A percentile compares a stretch with the other conserved stretches of the same genome.
phyloP scores from a whole-genome alignment of 2,797 vertebrate species.

The Falco peregrinus region DNA sequence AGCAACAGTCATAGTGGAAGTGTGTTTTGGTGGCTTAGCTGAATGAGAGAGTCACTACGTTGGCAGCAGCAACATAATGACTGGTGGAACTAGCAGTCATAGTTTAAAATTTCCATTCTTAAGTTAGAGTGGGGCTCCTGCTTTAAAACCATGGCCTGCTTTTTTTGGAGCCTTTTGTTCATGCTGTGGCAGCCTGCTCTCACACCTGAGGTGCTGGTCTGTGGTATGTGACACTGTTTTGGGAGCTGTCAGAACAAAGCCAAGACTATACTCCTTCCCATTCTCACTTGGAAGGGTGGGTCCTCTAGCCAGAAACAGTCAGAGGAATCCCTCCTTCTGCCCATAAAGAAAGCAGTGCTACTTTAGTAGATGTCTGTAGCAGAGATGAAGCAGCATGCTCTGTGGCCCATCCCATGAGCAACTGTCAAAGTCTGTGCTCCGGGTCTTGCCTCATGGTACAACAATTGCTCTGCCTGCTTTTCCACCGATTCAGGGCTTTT shows the following conservation, averaged over 20 bases:
- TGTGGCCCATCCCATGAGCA: neutral
- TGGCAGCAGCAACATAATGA: neutral
- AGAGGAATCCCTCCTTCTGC: neutral
- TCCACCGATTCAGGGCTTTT: neutral
- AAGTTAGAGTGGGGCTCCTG: neutral
- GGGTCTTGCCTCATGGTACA: neutral
- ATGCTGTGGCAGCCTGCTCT: neutral
- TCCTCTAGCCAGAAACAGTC: neutral
- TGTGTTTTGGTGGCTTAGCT: neutral
- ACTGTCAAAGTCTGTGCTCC: neutral
- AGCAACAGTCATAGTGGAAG: neutral
- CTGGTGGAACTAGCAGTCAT: neutral
- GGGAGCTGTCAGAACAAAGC: neutral
- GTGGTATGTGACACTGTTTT: fast-evolving
- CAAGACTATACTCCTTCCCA: neutral
- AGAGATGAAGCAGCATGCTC: neutral
- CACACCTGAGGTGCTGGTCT: neutral
- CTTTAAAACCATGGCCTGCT: neutral
- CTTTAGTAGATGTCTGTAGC: neutral
- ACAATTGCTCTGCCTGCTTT: neutral
- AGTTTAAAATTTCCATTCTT: neutral
- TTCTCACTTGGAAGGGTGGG: neutral
- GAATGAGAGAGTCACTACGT: neutral
- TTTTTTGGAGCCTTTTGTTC: neutral
- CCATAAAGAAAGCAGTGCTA: neutral